Evolutionary conservation across 2,113 vertebrate species (phyloP), one percentile per base, ranked within the genome.

Genomic region (Pseudonaja textilis): DNA sequence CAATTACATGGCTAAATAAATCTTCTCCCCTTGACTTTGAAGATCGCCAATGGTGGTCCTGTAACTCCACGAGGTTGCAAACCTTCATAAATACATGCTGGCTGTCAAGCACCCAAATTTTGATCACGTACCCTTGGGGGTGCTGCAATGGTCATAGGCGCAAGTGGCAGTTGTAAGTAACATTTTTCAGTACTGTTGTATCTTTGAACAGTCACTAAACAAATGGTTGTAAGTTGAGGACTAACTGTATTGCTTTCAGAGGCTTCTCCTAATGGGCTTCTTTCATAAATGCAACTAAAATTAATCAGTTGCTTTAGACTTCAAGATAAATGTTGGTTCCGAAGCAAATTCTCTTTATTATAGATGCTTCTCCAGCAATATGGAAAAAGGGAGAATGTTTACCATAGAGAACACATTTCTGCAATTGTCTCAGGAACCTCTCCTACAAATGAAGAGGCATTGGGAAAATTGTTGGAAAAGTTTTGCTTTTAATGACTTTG

Each of bases 271-370:
- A 92, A 93, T 22, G 39, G 47, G 55, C 57, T 93, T 94, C 59
- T 93, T 96, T 90, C 89, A 88, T 88, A 94, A 93, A 59, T 85
- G 0, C 0, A 39, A 87, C 85, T 93, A 93, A 91, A 93, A 74
- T 81, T 85, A 85, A 93, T 94, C 85, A 93, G 94, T 92, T 88
- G 85, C 5, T 88, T 56, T 81, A 42, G 64, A 81, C 50, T n/a
- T 39, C 29, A 90, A 23, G 5, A 29, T 69, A 56, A 87, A 87
- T 47, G 54, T 74, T 69, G 34, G 11, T 55, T 61, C 34, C 47
- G 47, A 45, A 87, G 69, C 10, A 85, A 55, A 47, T 92, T 57
- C 50, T 74, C 25, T 45, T 94, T 86, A 94, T 25, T 45, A 54
- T 5, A 29, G 69, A 92, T 50, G 88, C 52, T 74, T 88, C 39